Conservation (phyloP, 1,140 invertebrate species). For the Hyles vespertilio region DNA sequence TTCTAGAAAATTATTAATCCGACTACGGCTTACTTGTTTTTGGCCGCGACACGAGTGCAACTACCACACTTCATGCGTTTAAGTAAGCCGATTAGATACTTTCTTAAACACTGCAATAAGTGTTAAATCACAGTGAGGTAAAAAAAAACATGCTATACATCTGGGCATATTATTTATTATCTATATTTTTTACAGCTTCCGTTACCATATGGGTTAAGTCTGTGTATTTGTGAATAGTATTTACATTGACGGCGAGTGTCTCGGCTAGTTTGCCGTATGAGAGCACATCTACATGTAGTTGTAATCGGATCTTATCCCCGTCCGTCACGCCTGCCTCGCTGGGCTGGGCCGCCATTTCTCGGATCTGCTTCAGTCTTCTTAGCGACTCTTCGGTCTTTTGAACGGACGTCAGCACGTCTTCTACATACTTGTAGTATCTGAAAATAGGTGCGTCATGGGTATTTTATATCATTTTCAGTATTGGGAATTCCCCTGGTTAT, state of each 20-base stretch:
- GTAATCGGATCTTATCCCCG: conserved; percentile 95
- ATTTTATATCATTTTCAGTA: no score
- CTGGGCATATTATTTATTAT: conserved; percentile 72
- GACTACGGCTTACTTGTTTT: no score
- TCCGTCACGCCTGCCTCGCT: conserved; percentile 78
- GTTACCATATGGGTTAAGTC: conserved; percentile 58
- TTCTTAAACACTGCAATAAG: background rate
- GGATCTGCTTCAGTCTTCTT: conserved; percentile 89
- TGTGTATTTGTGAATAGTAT: conserved; percentile 57
- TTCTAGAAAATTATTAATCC: no score
- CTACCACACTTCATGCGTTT: background rate
- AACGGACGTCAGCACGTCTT: conserved; percentile 93
- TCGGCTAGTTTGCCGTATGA: conserved; percentile 68
- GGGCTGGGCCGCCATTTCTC: conserved; percentile 79
- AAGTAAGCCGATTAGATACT: background rate
- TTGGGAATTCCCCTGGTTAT: no score
- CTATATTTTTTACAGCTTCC: conserved; percentile 71
- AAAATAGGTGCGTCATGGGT: conserved; percentile 31
- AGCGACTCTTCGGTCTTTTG: conserved; percentile 96
- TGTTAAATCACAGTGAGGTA: conserved; percentile 12
- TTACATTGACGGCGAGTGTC: conserved; percentile 44
- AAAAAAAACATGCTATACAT: conserved; percentile 44
- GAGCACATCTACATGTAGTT: conserved; percentile 91
- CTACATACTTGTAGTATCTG: conserved; percentile 88
- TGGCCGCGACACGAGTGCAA: no score